Conservation (phyloP, 2,113 vertebrate species). For the Nerophis ophidion region DNA sequence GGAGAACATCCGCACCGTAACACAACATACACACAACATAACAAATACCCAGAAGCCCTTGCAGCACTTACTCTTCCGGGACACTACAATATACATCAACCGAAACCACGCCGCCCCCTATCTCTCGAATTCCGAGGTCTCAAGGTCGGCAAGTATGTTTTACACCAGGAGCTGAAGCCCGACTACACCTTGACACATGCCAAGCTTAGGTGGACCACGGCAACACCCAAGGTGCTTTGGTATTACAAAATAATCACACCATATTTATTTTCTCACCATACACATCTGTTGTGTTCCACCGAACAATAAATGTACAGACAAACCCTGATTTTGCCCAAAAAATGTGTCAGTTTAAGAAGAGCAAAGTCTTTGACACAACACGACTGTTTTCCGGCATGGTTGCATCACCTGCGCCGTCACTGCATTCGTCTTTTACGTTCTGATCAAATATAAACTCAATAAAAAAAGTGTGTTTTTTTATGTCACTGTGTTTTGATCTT, state of each 20-base stretch:
- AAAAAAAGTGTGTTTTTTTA: constrained; percentile 30
- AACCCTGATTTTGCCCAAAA: not conserved
- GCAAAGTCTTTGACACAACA: not conserved
- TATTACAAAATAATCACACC: not conserved
- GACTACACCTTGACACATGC: not conserved
- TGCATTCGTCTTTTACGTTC: constrained; percentile 14
- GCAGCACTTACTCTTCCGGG: no score
- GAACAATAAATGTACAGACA: not conserved
- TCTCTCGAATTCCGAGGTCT: no score
- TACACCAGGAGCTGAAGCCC: not conserved
- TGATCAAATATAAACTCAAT: constrained; percentile 1
- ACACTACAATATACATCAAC: no score
- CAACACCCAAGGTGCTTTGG: not conserved
- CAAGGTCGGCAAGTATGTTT: no score
- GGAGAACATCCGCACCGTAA: no score
- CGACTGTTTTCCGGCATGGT: constrained; percentile 6
- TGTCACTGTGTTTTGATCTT: not conserved
- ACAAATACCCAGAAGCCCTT: no score
- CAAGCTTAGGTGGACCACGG: not conserved
- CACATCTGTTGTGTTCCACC: no score
- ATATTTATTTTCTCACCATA: no score
- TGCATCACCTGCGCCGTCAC: constrained; percentile 10
- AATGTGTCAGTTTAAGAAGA: not conserved
- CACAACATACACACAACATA: no score
- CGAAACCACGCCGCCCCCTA: no score